These are phyloP conservation scores for Chaetogeoica ovagalla DNA, from an alignment of 2,888 invertebrate genomes.

Conservation along the genomic window DNA sequence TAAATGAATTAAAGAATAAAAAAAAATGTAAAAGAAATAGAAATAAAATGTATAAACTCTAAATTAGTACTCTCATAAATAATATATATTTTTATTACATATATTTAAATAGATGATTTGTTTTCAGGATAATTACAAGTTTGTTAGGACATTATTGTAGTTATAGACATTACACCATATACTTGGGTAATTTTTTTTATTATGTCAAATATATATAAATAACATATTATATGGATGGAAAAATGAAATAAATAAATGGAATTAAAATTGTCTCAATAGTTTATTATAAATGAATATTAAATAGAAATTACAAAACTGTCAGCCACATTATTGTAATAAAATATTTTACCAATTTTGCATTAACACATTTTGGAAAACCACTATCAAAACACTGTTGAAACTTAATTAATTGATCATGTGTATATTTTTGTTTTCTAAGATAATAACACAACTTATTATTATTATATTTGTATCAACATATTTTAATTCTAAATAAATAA, in stretches of 20 bases:
- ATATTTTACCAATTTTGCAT: conserved; percentile 47
- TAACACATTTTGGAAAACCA: conserved; percentile 31
- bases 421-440: conserved; percentile 28
- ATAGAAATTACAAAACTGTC: conserved; percentile 47
- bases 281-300: conserved; percentile 49
- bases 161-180: too few species aligned
- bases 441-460: conserved; percentile 26
- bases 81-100: too few species aligned
- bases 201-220: too few species aligned
- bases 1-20: too few species aligned
- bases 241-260: conserved; percentile 19
- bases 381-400: conserved; percentile 25
- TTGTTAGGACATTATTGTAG: too few species aligned
- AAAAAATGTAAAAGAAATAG: too few species aligned
- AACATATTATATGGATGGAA: neutral
- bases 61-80: too few species aligned
- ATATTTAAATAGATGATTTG: too few species aligned
- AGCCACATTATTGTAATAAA: conserved; percentile 38
- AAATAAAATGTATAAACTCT: too few species aligned
- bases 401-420: conserved; percentile 46
- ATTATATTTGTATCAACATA: conserved; percentile 30
- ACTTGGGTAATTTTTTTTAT: too few species aligned
- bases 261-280: conserved; percentile 39
- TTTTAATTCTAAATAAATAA: conserved; percentile 25
- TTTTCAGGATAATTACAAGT: too few species aligned